Base-by-base conservation (phyloP, 2,888 invertebrate species). In the Yponomeuta malinellus region DNA sequence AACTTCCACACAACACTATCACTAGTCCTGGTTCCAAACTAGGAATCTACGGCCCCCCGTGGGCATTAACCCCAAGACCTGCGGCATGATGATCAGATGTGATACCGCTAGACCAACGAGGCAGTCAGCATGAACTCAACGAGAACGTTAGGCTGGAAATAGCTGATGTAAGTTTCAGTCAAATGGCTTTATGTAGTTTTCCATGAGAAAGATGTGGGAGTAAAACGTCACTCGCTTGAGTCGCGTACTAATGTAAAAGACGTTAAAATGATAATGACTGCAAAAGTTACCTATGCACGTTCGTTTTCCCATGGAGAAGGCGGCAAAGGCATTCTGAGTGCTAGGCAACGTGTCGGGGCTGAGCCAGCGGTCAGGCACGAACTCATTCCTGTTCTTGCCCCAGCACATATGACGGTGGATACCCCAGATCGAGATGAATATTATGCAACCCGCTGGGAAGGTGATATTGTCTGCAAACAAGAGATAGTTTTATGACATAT, bases 261-360 rank as follows among this genome's bases (percentile, higher is more conserved):
- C 4, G 5, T 5, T 15, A 15, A 63, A 5, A 10, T 67, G 72
- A 72, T 71, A 52, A 70, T 75, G 9, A 73, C 73, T 68, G 69
- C 68, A 63, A 71, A 71, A 73, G 71, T 74, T 71, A 75, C 77
- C 74, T 64, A 76, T 74, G 68, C 75, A 76, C 67, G 67, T 70
- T 33, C 76, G 70, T 70, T 71, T 73, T 63, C 78, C 75, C 3
- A 73, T 63, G 52, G 73, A 70, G 64, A 77, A 77, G 8, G 69
- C 71, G 10, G 71, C 73, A 29, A 75, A 75, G 2, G 71, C 68
- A 23, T 72, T 72, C 0, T 72, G 70, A 23, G 68, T 72, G 12
- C 0, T 12, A 43, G 52, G 74, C 68, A 0, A 76, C 78, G 37
- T 76, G 71, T 2, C 76, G 10, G 0, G 72, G 71, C 8, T 78